Evolutionary conservation across 2,888 invertebrate genomes (phyloP), one percentile per base, ranked within the genome.

Genomic region (Eucriotettix oculatus): DNA sequence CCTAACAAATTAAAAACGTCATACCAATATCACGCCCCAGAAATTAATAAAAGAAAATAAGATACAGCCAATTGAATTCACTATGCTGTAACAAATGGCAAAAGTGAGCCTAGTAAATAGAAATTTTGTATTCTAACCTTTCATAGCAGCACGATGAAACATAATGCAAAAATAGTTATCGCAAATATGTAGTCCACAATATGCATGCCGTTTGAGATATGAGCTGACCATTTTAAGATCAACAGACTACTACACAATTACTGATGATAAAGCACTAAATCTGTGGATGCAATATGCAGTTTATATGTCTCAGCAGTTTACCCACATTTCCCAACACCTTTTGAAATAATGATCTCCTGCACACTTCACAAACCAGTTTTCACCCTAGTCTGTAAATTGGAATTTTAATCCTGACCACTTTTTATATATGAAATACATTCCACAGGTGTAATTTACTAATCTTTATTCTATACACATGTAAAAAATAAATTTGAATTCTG

Each of bases 401-500:
- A 29, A 29, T 29, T 29, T 29, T 29, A 29, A 29, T 29, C 29
- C 29, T 29, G 29, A 29, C 7, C 29, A 29, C 29, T 29, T 29
- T 29, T 29, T 5, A 29, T 29, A 29, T 29, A 29, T 29, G 29
- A 29, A 29, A 29, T 29, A 29, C 29, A 29, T 29, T 29, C 29
- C 29, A 29, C 29, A 29, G 29, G 29, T 29, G 54, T 61, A 57
- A 40, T 57, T 56, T 58, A 48, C 60, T 61, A 63, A 61, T 61
- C 60, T 61, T 60, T 59, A 61, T 44, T 62, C 62, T 64, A 64
- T 63, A 61, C 61, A 64, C 59, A 63, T 64, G 64, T 64, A 62
- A 64, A 64, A 64, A 64, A 64, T 64, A 64, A 64, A 64, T 64
- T 63, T 64, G 62, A 61, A 61, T 62, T 62, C 64, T 64, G 62